A percentile compares a stretch with the other conserved stretches of the same genome.
Conservation (phyloP, 1,140 invertebrate genomes). For the Rhopalosiphum maidis region DNA sequence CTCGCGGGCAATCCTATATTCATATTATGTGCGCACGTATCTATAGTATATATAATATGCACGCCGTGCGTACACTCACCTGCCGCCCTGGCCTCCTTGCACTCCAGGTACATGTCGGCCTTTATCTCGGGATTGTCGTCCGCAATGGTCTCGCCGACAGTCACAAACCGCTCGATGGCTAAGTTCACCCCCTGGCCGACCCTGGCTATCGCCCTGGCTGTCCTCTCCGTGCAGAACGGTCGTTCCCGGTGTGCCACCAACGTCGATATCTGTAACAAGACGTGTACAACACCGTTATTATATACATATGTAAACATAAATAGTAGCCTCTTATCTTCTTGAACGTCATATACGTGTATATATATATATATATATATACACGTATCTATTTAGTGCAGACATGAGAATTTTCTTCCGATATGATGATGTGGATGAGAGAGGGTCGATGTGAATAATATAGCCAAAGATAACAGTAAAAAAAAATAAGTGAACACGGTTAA, state of each 20-base stretch:
- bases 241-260: slow-evolving; percentile 72
- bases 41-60: not conserved
- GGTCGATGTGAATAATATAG: not conserved
- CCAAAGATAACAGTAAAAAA: not conserved
- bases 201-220: slow-evolving; percentile 79
- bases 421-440: not conserved
- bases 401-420: not conserved
- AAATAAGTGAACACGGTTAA: not conserved
- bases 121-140: slow-evolving; percentile 97
- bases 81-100: slow-evolving; percentile 92
- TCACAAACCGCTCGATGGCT: slow-evolving; percentile 96
- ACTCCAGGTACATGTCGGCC: slow-evolving; percentile 90
- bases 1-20: not conserved
- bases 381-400: not conserved
- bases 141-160: slow-evolving; percentile 96
- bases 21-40: not conserved
- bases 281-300: not conserved
- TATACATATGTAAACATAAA: not conserved
- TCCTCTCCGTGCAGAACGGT: slow-evolving; percentile 65
- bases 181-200: slow-evolving; percentile 95
- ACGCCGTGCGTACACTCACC: slow-evolving; percentile 68
- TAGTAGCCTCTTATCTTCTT: not conserved
- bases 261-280: slow-evolving; percentile 82
- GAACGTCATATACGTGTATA: not conserved
- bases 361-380: no score